Base-by-base conservation (phyloP, 2,797 vertebrate species). In the Sebastes reedi region DNA sequence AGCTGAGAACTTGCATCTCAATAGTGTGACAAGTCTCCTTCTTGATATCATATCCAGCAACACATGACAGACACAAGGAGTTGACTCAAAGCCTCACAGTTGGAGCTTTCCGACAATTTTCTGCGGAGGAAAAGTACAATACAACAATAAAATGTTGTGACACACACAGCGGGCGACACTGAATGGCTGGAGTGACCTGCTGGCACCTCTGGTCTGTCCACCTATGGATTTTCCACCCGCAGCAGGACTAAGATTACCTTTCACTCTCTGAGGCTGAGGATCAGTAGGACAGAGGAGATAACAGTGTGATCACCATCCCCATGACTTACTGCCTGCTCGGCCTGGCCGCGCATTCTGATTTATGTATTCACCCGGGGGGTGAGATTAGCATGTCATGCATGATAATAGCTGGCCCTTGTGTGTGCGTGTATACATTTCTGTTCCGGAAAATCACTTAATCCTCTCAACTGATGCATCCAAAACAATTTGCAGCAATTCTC, bases 321-420 rank as follows among this genome's bases (percentile, higher is more conserved):
- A 89, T 89, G 90, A 94, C 87, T 86, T 67, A 55, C 76, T 85
- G 85, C 65, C 75, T 76, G 65, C 81, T 69, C 54, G 66, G 67
- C 67, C 79, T 29, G 72, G 66, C 72, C 32, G 80, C 68, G 39
- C 73, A 67, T 72, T 88, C 64, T 77, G 78, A 87, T 87, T 84
- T 90, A 82, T 90, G 78, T 83, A 84, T 86, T 88, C 82, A 75
- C 78, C 83, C 80, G 67, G 77, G 79, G 85, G 90, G 75, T 59
- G 54, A 84, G 87, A 94, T 93, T 87, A 91, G 81, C 87, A 92
- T 87, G 83, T 87, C 73, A 56, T 74, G 77, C 87, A 87, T 91
- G 84, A 92, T 81, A 88, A 88, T 83, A 76, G 72, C 73, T 72
- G 22, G 27, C 65, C 59, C 9, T n/a, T 55, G 59, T 73, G 76